Evolutionary conservation across 92 coral and sea anemone species (phyloP).

Genomic region (Umimayanthus kanabou): DNA sequence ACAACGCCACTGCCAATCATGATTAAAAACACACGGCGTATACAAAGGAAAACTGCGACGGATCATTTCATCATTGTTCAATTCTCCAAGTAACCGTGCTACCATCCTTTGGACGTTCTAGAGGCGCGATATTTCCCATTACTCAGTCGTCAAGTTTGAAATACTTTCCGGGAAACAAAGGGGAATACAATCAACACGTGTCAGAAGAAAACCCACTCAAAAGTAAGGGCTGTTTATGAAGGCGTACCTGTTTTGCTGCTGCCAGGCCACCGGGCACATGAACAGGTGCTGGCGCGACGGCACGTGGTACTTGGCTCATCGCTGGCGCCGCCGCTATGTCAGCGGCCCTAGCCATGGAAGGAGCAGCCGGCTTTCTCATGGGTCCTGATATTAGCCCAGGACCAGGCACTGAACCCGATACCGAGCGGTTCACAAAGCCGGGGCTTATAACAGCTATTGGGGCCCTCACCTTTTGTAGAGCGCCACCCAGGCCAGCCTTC

Average conservation of each 20-base stretch:
- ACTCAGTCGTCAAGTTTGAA: neutral
- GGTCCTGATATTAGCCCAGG: neutral
- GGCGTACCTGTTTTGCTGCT: constrained; percentile 35
- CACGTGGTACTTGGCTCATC: constrained; percentile 39
- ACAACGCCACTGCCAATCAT: neutral
- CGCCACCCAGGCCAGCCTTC: constrained; percentile 30
- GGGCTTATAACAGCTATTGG: constrained; percentile 38
- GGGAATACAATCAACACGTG: constrained; percentile 21
- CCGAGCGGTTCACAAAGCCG: constrained; percentile 22
- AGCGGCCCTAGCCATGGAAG: constrained; percentile 33
- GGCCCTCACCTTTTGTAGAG: constrained; percentile 29
- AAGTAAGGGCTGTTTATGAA: constrained; percentile 4
- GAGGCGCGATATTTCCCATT: neutral
- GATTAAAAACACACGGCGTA: neutral
- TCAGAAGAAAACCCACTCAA: constrained; percentile 15
- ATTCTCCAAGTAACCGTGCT: neutral
- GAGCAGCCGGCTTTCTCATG: neutral
- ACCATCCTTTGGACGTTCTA: too few species aligned
- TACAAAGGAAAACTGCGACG: neutral
- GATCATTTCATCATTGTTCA: neutral
- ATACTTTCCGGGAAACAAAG: neutral
- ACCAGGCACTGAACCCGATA: neutral
- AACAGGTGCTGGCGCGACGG: constrained; percentile 43
- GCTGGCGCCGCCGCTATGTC: constrained; percentile 26
- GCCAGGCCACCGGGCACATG: constrained; percentile 36